These are phyloP conservation scores for Crenichthys baileyi DNA, from an alignment of 2,797 vertebrate species.

Conservation along the genomic window DNA sequence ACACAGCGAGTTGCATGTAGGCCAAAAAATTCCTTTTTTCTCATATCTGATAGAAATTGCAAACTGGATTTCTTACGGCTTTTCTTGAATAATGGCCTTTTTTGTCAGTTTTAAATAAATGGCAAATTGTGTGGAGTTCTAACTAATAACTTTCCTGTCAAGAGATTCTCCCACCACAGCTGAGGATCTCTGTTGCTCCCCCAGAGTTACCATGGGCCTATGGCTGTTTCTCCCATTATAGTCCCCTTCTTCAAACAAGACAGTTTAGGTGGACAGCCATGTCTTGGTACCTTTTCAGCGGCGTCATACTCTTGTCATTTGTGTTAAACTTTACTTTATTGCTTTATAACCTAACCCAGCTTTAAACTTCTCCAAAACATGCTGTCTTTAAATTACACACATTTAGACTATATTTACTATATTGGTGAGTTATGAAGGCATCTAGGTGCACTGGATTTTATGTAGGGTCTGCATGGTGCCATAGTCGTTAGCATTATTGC, in stretches of 20 bases:
- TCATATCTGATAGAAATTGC: background rate
- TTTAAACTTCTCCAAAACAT: no score
- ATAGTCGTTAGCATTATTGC: background rate
- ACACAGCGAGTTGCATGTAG: background rate
- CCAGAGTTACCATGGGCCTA: no score
- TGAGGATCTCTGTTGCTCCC: no score
- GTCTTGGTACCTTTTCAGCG: background rate
- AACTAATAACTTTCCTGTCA: background rate
- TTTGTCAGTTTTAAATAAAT: no score
- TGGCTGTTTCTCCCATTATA: no score
- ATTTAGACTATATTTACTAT: background rate
- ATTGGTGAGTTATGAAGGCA: background rate
- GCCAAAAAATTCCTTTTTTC: background rate
- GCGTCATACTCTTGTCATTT: background rate
- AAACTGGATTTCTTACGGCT: background rate
- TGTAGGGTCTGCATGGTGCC: background rate
- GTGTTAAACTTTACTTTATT: background rate
- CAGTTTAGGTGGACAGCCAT: no score
- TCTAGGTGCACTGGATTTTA: background rate
- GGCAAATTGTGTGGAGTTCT: background rate
- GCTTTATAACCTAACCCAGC: background rate
- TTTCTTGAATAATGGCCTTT: background rate
- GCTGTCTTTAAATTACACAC: no score
- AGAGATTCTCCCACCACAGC: no score
- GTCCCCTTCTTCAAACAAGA: no score